A percentile compares a stretch with the other conserved stretches of the same genome.
Conservation (phyloP, 2,113 vertebrate genomes). For the Aleadryas rufinucha region DNA sequence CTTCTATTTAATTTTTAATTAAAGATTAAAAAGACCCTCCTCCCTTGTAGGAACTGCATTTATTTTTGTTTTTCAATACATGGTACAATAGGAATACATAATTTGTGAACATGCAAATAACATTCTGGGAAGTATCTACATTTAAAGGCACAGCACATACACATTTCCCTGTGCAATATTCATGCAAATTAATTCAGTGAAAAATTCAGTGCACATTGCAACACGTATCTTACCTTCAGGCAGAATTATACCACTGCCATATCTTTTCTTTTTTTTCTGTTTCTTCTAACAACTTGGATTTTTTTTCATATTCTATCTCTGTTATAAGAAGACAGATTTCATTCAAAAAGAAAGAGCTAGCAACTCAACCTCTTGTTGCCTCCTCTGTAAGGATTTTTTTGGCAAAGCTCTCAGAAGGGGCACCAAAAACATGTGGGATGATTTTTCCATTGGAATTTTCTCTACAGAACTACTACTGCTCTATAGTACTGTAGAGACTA, state of each 20-base stretch:
- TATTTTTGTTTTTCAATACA: constrained; percentile 19
- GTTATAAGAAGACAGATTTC: not conserved
- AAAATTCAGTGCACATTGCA: constrained; percentile 39
- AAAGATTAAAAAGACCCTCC: not conserved
- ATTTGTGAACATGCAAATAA: constrained; percentile 25
- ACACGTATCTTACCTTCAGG: constrained; percentile 26
- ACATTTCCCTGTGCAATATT: constrained; percentile 17
- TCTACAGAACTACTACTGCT: not conserved
- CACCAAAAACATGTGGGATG: not conserved
- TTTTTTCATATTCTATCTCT: not conserved
- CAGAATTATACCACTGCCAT: constrained; percentile 16
- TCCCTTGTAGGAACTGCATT: not conserved
- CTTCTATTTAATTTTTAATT: constrained; percentile 20
- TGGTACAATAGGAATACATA: not conserved
- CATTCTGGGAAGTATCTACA: not conserved
- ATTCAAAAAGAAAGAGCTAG: not conserved
- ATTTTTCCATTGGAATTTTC: not conserved
- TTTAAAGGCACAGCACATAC: constrained; percentile 44
- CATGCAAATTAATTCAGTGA: constrained; percentile 52
- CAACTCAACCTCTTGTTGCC: not conserved
- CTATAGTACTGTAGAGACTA: not conserved
- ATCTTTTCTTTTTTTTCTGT: not conserved
- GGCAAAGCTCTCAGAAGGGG: not conserved
- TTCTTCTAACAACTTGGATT: not conserved
- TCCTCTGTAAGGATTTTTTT: not conserved